These are phyloP conservation scores for Tursiops truncatus DNA, from an alignment of 2,113 vertebrate species.

Conservation along the genomic window DNA sequence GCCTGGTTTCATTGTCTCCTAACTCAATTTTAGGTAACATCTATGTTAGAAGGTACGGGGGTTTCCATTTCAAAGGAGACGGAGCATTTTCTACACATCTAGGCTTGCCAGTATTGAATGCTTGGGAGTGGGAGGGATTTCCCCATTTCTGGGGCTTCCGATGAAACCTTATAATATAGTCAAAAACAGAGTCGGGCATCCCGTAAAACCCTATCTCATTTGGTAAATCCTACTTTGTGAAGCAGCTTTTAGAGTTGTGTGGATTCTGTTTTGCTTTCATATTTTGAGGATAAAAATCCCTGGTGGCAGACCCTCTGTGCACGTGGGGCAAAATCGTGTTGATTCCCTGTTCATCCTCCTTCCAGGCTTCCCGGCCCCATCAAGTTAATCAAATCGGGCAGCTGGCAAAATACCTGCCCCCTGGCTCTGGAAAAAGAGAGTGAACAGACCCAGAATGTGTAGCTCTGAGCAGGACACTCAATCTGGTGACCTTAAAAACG, in stretches of 20 bases:
- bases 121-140: neutral
- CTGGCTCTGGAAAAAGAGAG: neutral
- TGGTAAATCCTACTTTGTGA: neutral
- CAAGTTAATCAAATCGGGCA: no score
- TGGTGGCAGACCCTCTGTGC: neutral
- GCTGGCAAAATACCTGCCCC: neutral
- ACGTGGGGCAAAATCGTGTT: rapidly evolving
- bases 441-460: neutral
- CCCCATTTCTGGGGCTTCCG: neutral
- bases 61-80: neutral
- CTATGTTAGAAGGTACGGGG: neutral
- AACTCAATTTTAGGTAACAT: neutral
- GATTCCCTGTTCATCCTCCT: neutral
- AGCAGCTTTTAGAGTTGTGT: neutral
- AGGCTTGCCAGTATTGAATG: neutral
- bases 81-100: neutral
- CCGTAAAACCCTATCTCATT: neutral
- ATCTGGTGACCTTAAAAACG: neutral
- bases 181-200: neutral
- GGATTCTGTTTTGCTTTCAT: neutral
- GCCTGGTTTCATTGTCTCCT: neutral
- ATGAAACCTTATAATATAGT: neutral
- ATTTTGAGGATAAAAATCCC: neutral
- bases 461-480: neutral
- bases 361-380: no score